Base-by-base conservation (phyloP, 2,797 vertebrate genomes). In the Tenualosa thibaudeaui region DNA sequence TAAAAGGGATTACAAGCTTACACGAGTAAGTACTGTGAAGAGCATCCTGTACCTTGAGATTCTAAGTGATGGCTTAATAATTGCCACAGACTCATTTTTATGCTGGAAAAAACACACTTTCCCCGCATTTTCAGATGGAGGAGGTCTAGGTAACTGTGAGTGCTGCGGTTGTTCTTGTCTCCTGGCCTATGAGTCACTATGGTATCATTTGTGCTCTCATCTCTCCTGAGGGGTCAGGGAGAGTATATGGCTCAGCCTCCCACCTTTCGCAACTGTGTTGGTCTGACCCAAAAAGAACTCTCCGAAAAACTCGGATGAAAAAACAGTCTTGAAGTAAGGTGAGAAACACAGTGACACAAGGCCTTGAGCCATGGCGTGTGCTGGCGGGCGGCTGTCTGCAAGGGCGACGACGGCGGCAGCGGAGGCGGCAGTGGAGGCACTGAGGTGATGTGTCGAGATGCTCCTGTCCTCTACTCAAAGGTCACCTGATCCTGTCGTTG, bases 401-500 rank as follows among this genome's bases (percentile, higher is more conserved):
- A 13, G 2, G 71, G 71, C 15, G 10, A 15, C 15, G 46, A n/a
- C 13, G 56, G 26, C 37, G 53, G 46, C 19, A n/a, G n/a, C n/a
- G 54, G 26, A 31, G 54, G 49, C 19, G 53, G 53, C 17, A 4
- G 54, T 3, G 54, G 54, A 5, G 81, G 81, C 22, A 46, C 40
- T 26, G 56, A 84, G 53, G 68, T 31, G 58, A 85, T 24, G 50
- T 65, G 60, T 86, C 51, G 62, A 85, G 86, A 86, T 71, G 56
- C 43, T 84, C 60, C 71, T 84, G 87, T 85, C 81, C 54, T 85
- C 81, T 40, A 43, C 83, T 40, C 37, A 37, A 68, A 84, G 87
- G 86, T 87, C 83, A 50, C 51, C 81, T 87, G 86, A 87, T 87
- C 88, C 85, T n/a, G 87, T 89, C 87, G 58, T 46, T 15, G 43